phyloP scores from a whole-genome alignment of 1,140 invertebrate species.

The Zaprionus camerounensis region DNA sequence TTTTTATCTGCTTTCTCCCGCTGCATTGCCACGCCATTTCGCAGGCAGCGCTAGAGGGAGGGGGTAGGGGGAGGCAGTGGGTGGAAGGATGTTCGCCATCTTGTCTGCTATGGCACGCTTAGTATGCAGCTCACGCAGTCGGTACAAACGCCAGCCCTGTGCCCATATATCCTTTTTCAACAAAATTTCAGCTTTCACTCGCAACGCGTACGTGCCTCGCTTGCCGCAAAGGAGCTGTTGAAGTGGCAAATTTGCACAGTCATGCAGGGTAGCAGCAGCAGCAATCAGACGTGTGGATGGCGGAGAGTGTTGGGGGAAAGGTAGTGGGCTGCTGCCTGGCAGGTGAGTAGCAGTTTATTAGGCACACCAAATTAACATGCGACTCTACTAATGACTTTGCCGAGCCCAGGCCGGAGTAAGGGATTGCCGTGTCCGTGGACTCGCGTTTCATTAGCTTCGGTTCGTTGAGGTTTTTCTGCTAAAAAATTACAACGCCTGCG shows the following conservation, averaged over 20 bases:
- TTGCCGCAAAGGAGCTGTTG: constrained; percentile 83
- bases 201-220: constrained; percentile 74
- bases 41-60: constrained; percentile 20
- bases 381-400: constrained; percentile 68
- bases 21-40: constrained; percentile 70
- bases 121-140: constrained; percentile 64
- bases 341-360: constrained; percentile 78
- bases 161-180: constrained; percentile 81
- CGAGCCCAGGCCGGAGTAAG: neutral
- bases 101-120: constrained; percentile 31
- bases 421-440: too few relatives aligned
- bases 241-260: constrained; percentile 84
- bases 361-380: constrained; percentile 80
- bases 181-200: constrained; percentile 81
- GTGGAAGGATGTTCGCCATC: constrained; percentile 1
- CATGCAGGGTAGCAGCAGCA: constrained; percentile 7
- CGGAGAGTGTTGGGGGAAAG: neutral
- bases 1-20: constrained; percentile 22
- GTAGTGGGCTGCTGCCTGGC: constrained; percentile 7
- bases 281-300: neutral
- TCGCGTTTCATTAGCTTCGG: neutral
- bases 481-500: constrained; percentile 74
- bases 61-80: constrained; percentile 21
- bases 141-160: constrained; percentile 75
- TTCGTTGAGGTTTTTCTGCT: neutral